Base-by-base conservation (phyloP, 2,797 vertebrate species). In the Sarcophilus harrisii region DNA sequence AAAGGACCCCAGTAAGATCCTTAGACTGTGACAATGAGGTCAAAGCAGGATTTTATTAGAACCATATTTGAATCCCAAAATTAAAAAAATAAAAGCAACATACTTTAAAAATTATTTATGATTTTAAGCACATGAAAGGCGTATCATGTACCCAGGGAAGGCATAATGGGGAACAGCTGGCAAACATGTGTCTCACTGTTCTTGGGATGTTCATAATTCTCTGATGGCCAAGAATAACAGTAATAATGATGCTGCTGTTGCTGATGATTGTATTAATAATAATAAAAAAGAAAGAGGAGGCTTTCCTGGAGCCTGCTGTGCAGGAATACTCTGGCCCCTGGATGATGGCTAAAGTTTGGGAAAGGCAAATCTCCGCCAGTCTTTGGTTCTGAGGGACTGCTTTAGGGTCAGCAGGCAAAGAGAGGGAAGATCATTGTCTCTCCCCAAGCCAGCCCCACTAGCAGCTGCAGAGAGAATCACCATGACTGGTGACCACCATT, bases 51-150 rank as follows among this genome's bases (percentile, higher is more conserved):
- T 94, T 97, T 98, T 97, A 98, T 98, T 96, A 97, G 96, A 98
- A 98, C 97, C 98, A 98, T 94, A 97, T 98, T 98, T 96, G 95
- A 96, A 95, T 92, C 92, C 90, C 92, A 96, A 97, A 94, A 97
- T 98, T 93, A 97, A 97, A 97, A 97, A 97, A 97, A 95, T 97
- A 96, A 97, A 96, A 98, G 96, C 97, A 96, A 96, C 98, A 97
- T 98, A 97, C 97, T 97, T 98, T 96, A 98, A 98, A 96, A 97
- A 98, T 98, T 98, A 98, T 97, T 98, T 98, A 97, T 98, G 97
- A 98, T 98, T 98, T 97, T 97, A 97, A 98, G 97, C 97, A 97
- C 97, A 98, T 98, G 98, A 97, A 97, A 98, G 95, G 97, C 96
- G 0, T 96, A 97, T 97, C 97, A 0, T 98, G 97, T 98, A 97